A percentile compares a stretch with the other conserved stretches of the same genome.
Conservation (phyloP, 2,113 vertebrate genomes). For the Salvelinus alpinus region DNA sequence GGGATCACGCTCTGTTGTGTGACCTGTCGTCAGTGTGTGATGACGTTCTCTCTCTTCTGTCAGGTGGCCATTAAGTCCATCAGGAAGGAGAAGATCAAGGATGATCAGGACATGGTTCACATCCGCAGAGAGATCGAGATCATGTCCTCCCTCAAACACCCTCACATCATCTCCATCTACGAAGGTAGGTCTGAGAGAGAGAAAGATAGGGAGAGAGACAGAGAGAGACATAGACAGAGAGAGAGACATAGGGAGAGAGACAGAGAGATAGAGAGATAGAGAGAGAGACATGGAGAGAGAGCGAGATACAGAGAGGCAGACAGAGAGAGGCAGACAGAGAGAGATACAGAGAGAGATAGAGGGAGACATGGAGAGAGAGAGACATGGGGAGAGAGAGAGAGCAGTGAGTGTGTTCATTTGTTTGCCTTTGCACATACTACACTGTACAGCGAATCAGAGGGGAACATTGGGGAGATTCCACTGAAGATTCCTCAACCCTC, state of each 20-base stretch:
- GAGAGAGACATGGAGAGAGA: no score
- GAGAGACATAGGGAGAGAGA: background rate
- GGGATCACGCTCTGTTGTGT: no score
- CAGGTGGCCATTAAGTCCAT: slow-evolving; percentile 99
- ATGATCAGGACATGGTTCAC: slow-evolving; percentile 99
- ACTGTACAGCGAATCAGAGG: no score
- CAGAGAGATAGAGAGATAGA: background rate
- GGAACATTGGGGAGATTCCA: no score
- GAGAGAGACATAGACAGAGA: background rate
- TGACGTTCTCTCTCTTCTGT: slow-evolving; percentile 41
- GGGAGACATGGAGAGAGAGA: no score
- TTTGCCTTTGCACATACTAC: background rate
- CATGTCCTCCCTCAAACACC: slow-evolving; percentile 97
- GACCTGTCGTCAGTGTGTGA: background rate
- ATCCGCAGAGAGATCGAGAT: slow-evolving; percentile 99
- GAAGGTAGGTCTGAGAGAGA: slow-evolving; percentile 83
- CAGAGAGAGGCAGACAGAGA: no score
- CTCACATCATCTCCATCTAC: slow-evolving; percentile 98
- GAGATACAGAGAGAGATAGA: no score
- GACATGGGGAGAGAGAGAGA: background rate
- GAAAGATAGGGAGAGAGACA: background rate
- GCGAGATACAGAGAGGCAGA: no score
- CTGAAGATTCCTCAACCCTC: no score
- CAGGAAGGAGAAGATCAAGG: slow-evolving; percentile 98
- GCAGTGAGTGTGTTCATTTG: background rate